Evolutionary conservation across 2,888 invertebrate species (phyloP), one percentile per base, ranked within the genome.

Genomic region (Ecliptopera silaceata): DNA sequence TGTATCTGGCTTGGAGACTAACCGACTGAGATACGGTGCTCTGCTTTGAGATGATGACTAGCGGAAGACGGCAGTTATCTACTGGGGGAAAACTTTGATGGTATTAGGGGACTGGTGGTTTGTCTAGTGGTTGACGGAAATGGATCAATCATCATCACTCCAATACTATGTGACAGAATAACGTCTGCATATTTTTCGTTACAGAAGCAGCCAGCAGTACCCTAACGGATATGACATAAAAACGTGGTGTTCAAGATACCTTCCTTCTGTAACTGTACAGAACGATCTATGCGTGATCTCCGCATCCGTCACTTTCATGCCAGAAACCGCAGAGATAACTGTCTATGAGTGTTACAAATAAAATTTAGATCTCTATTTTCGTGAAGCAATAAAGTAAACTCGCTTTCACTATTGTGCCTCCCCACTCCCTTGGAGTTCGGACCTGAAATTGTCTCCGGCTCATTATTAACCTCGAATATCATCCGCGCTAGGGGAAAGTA

Each of bases 401-500:
- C 69, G 68, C 77, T 77, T 77, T 77, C 77, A 75, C 77, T 74
- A 70, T 71, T 74, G 68, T 70, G 52, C 60, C 59, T 56, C 52
- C 55, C 48, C 61, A 36, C 55, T 48, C 49, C 47, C 39, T 53
- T 34, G 15, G 8, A 43, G 17, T 15, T 32, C 11, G 54, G 61
- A 47, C 55, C 59, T 59, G 67, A 63, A 73, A 75, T 79, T 73
- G 76, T 79, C 74, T 79, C 68, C 55, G 67, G 56, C 70, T 74
- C 73, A 75, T 75, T 78, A 79, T 71, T 69, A 75, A 75, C 71
- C 65, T 72, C 69, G 65, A 76, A 79, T 72, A 78, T 73, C 71
- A 77, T 76, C 71, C 69, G 68, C 68, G 72, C 75, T 74, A 71
- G 74, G 77, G 76, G 80, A 83, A 84, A 83, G 82, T 80, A 74